Percentiles rank a stretch among this genome's conserved stretches.
These are phyloP conservation scores for Panulirus ornatus DNA, from an alignment of 1,140 invertebrate species.

Conservation along the genomic window DNA sequence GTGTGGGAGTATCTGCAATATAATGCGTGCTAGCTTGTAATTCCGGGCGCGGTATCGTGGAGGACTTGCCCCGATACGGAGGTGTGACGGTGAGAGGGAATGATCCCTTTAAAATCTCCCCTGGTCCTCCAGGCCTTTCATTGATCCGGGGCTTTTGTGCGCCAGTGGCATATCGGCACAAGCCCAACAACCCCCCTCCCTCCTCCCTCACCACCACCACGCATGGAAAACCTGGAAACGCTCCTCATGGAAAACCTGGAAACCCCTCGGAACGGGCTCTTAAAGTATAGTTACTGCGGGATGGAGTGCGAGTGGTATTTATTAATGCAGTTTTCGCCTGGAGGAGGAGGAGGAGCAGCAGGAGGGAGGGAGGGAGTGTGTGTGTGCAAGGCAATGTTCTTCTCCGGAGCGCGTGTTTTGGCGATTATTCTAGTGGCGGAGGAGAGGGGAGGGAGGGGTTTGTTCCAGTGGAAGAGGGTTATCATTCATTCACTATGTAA, in stretches of 20 bases:
- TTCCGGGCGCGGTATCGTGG: constrained; percentile 30
- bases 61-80: constrained; percentile 35
- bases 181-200: too few species aligned
- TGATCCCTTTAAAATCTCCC: constrained; percentile 68
- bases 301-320: constrained; percentile 48
- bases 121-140: constrained; percentile 48
- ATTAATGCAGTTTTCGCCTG: constrained; percentile 53
- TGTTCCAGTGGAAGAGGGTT: constrained; percentile 11
- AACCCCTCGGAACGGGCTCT: constrained; percentile 37
- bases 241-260: constrained; percentile 59
- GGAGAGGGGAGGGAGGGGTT: too few species aligned
- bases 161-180: constrained; percentile 64
- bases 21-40: neutral
- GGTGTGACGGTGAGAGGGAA: constrained; percentile 65
- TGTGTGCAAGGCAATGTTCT: neutral
- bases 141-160: constrained; percentile 71
- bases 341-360: neutral
- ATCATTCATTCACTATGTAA: constrained; percentile 35
- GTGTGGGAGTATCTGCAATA: neutral
- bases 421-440: constrained; percentile 24
- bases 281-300: constrained; percentile 48
- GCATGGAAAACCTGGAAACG: constrained; percentile 38
- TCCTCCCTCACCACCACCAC: too few species aligned
- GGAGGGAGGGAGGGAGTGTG: neutral
- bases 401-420: neutral